These are phyloP conservation scores for Albula goreensis DNA, from an alignment of 2,113 vertebrate species.

Conservation along the genomic window DNA sequence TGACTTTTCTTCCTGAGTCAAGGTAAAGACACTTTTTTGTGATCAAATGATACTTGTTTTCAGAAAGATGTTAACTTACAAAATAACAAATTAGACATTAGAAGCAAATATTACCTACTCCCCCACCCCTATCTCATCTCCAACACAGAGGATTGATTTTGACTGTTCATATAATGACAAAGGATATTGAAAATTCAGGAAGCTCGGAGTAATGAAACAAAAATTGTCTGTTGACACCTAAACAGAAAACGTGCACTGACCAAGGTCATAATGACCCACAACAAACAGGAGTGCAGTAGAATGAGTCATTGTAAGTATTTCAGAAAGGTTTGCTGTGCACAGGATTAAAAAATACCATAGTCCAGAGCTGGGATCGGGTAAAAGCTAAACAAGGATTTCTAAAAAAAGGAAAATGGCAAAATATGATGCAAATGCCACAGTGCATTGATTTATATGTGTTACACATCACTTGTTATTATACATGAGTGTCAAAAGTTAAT, in stretches of 20 bases:
- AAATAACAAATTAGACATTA: too few species aligned
- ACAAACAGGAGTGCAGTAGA: conserved; percentile 8
- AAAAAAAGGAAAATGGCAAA: conserved; percentile 5
- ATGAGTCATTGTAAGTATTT: not conserved
- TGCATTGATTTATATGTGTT: conserved; percentile 15
- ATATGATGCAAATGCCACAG: not conserved
- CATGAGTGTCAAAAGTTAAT: not conserved
- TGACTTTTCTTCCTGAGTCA: not conserved
- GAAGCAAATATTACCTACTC: too few species aligned
- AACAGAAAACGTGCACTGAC: not conserved
- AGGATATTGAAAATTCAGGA: conserved; percentile 22
- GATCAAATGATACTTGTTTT: not conserved
- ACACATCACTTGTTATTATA: not conserved
- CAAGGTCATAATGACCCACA: conserved; percentile 8
- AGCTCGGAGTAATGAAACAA: conserved; percentile 16
- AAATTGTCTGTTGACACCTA: not conserved
- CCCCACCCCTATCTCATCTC: too few species aligned
- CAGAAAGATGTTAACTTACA: too few species aligned
- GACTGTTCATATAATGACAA: conserved; percentile 8
- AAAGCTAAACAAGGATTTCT: conserved; percentile 12
- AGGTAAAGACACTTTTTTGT: not conserved
- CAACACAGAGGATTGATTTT: not conserved
- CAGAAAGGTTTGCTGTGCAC: conserved; percentile 6
- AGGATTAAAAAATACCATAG: conserved; percentile 25
- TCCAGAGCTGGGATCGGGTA: conserved; percentile 23